Evolutionary conservation across 2,113 vertebrate genomes (phyloP), one percentile per base, ranked within the genome.

Genomic region (Campylomormyrus tamandua): DNA sequence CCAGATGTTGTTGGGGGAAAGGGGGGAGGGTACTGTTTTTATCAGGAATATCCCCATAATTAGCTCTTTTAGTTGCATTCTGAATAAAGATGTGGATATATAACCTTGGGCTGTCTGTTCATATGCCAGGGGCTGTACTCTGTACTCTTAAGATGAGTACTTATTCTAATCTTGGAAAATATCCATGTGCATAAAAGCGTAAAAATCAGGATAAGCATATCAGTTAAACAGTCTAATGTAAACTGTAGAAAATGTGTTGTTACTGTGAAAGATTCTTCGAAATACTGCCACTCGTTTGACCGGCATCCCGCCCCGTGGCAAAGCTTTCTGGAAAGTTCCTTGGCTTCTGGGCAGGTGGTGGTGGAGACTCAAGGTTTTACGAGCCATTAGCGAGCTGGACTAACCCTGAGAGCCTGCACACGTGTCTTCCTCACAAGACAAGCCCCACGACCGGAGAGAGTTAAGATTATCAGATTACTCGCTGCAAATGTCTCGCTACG

Each of bases 401-500:
- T n/a, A 1, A 46, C 42, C 45, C 39, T 46, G 83, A 84, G 42
- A 84, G 8, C 35, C 19, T 3, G 35, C 35, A 35, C 39, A 8
- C 48, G 48, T 31, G 45, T 27, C 9, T 7, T 17, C 48, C n/a
- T 50, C 84, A 49, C 9, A 50, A n/a, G 24, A 86, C 42, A 13
- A 53, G 27, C 49, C 39, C 11, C 42, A n/a, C 45, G 7, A 46
- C 42, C 17, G 21, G 3, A 46, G 7, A 46, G 83, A 83, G 83
- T 85, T 90, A 85, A 48, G 50, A 58, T 70, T 74, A 89, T 90
- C 83, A 87, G 87, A 90, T 91, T 89, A 92, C 66, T 45, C 24
- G 27, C 50, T n/a, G 31, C 87, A 84, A 89, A 90, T 90, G 89
- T 88, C 89, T 17, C 10, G 5, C 48, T 92, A 90, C 84, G n/a